Conservation (phyloP, 2,797 vertebrate species). For the Ctenochaetus hawaiiensis region DNA sequence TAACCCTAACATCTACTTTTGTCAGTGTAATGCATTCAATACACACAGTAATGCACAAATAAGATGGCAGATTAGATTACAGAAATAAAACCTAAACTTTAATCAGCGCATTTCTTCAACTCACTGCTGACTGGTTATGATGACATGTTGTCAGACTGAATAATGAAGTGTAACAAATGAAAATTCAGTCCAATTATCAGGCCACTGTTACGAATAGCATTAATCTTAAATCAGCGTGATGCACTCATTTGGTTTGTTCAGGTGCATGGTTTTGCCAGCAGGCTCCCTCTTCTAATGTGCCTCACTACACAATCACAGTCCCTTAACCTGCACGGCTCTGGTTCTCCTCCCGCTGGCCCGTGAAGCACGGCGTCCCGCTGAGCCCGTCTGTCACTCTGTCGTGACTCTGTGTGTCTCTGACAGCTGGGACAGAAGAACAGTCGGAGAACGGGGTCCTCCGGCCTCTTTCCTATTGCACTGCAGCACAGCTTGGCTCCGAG, state of each 20-base stretch:
- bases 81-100: not conserved
- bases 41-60: not conserved
- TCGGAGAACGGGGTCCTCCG: slow-evolving; percentile 36
- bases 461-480: slow-evolving; percentile 16
- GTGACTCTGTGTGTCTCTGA: slow-evolving; percentile 29
- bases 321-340: slow-evolving; percentile 37
- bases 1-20: not conserved
- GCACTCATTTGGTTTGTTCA: slow-evolving; percentile 30
- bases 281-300: slow-evolving; percentile 11
- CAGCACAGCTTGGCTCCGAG: slow-evolving; percentile 19
- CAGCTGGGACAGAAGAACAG: slow-evolving; percentile 45
- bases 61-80: not conserved
- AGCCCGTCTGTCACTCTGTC: slow-evolving; percentile 21
- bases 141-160: not conserved
- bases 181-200: slow-evolving; percentile 4
- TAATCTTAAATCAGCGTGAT: not conserved
- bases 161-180: slow-evolving; percentile 34
- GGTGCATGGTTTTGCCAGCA: slow-evolving; percentile 32
- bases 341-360: slow-evolving; percentile 24
- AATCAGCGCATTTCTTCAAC: slow-evolving; percentile 1
- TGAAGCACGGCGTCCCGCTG: slow-evolving; percentile 17
- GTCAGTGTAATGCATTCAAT: not conserved
- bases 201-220: slow-evolving; percentile 11
- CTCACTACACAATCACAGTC: slow-evolving; percentile 7
- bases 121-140: not conserved